Conservation (phyloP, 2,113 vertebrate species). For the Carassius auratus region DNA sequence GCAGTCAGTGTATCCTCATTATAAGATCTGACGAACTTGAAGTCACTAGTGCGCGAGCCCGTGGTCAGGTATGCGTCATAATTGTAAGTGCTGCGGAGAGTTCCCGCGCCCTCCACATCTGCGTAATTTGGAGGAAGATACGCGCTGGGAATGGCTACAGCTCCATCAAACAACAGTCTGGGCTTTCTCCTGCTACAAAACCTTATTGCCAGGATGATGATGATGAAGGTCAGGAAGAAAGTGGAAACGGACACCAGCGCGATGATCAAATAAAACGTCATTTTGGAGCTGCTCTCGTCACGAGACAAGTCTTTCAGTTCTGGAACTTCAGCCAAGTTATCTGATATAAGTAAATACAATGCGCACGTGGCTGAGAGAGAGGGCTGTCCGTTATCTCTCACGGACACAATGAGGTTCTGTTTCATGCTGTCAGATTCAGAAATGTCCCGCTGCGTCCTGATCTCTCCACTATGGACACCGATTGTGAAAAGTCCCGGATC, state of each 20-base stretch:
- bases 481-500: too few relatives aligned
- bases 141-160: background rate
- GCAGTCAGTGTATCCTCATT: conserved; percentile 49
- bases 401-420: too few relatives aligned
- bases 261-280: conserved; percentile 70
- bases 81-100: conserved; percentile 28
- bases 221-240: conserved; percentile 67
- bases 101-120: conserved; percentile 26
- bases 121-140: background rate
- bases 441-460: too few relatives aligned
- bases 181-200: conserved; percentile 28
- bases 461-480: too few relatives aligned
- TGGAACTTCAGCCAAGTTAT: conserved; percentile 77
- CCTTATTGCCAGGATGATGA: conserved; percentile 44
- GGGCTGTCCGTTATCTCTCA: too few relatives aligned
- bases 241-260: conserved; percentile 64
- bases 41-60: conserved; percentile 59
- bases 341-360: conserved; percentile 76
- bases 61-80: conserved; percentile 47
- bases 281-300: conserved; percentile 61
- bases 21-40: conserved; percentile 59
- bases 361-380: conserved; percentile 72
- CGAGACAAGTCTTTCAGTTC: conserved; percentile 62
- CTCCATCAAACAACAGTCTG: background rate
- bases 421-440: too few relatives aligned